Conservation (phyloP, 1,140 invertebrate genomes). For the Meloidogyne exigua region DNA sequence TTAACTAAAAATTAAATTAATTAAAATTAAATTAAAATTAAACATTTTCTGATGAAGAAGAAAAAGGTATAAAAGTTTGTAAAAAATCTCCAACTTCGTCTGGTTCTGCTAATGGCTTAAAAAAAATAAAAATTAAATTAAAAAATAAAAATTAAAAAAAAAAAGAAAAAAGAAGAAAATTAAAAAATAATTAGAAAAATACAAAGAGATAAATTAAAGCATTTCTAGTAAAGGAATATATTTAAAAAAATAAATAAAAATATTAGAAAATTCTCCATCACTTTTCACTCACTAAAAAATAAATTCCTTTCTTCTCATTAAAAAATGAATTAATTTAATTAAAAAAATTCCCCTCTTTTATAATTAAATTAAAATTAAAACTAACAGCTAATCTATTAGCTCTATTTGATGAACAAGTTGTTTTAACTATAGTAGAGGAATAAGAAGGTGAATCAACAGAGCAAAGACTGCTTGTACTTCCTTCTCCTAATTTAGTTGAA, state of each 20-base stretch:
- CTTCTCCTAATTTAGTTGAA: not conserved
- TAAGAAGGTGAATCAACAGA: constrained; percentile 23
- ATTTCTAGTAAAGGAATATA: no score
- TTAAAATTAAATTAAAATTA: not conserved
- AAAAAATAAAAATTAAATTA: not conserved
- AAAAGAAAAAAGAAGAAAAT: no score
- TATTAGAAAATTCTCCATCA: no score
- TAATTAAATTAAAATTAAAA: not conserved
- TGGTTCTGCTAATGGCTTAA: constrained; percentile 48
- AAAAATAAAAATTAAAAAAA: no score
- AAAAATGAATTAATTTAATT: no score
- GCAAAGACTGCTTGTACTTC: not conserved
- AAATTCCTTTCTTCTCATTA: no score
- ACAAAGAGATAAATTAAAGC: no score
- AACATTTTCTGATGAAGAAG: constrained; percentile 3
- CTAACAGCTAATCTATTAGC: not conserved
- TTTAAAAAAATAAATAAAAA: no score
- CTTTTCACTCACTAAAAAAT: no score
- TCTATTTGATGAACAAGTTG: not conserved
- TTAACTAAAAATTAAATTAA: not conserved
- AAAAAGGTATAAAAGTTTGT: constrained; percentile 5
- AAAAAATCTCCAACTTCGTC: constrained; percentile 39
- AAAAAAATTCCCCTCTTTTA: no score
- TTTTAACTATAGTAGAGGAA: not conserved
- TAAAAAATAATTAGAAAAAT: no score